Evolutionary conservation across 2,888 invertebrate species (phyloP), one percentile per base, ranked within the genome.

Genomic region (Callinectes sapidus): DNA sequence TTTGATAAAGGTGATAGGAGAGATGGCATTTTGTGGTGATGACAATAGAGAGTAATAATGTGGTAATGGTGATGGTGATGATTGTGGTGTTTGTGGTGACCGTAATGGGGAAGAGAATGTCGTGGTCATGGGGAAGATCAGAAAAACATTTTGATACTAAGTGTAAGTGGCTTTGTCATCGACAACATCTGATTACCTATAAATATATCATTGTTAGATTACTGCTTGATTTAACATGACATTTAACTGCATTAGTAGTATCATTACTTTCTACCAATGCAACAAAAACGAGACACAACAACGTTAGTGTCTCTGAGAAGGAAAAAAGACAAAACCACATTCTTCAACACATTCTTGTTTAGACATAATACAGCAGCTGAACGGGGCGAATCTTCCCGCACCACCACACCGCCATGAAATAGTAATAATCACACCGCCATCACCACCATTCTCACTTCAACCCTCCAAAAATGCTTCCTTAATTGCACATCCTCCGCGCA

Each of bases 11-110:
- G 54, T 89, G 35, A 35, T 61, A 35, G 28, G n/a, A 16, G 35
- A 16, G 61, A 16, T 89, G 89, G 32, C 32, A 32, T 28, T 85
- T 28, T 16, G 85, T 39, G 48, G 48, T 48, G 48, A 48, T 48
- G 48, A 48, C 10, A 48, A 48, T 48, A 10, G 48, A 2, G 48
- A 48, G 8, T 10, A 48, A 48, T 48, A 48, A 48, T 32, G 55
- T 61, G 89, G 35, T 89, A 23, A 61, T 61, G 61, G 35, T 89
- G 89, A 66, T 66, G 5, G 16, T 89, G 35, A n/a, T 89, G 61
- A 61, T 89, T 61, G 28, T 89, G 35, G 28, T 61, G 32, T 28
- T 13, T 35, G 89, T 48, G 48, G 71, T 71, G 71, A n/a, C 28
- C 0, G 28, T 71, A n/a, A 28, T 71, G 71, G 28, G 5, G 71